Base-by-base conservation (phyloP, 2,888 invertebrate genomes). In the Latheticus oryzae region DNA sequence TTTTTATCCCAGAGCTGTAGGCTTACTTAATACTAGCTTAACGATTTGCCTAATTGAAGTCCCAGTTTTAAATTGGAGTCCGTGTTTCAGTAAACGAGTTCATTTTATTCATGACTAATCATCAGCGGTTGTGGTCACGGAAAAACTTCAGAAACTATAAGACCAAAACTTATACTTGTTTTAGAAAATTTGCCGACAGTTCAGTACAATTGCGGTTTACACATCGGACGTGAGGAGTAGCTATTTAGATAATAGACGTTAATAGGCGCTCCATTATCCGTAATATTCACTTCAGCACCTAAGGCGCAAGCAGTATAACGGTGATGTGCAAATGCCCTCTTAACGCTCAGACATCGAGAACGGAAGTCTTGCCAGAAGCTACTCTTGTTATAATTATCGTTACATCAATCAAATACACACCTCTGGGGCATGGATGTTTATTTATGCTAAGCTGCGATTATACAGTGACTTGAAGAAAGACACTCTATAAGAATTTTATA, bases 241-340 rank as follows among this genome's bases (percentile, higher is more conserved):
- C 37, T 38, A 15, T 51, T 51, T 21, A 51, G 51, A 38, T 52
- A 52, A 52, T 42, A 52, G 52, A 40, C 42, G 33, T 23, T 52
- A 52, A 52, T 33, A 43, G 42, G n/a, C 23, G 51, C 19, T 52
- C 24, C 42, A 52, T 52, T 52, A 52, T 52, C 23, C 52, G 38
- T 32, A 52, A 40, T 42, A 16, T 43, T 40, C 52, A 13, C 11
- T 52, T 52, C 33, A 43, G 30, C 52, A 42, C 42, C 52, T 37
- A 24, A 16, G 26, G 50, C 37, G 26, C 3, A 15, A n/a, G 26
- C 24, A 24, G 13, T 24, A 42, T 42, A 35, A 23, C 37, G 23
- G 24, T 19, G 11, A 13, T 32, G 45, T 45, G 48, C 26, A 48
- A 37, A 48, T 48, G 48, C 48, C 23, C 48, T 35, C 15, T 48